phyloP scores from a whole-genome alignment of 2,113 vertebrate species.

The Nyctereutes procyonoides region DNA sequence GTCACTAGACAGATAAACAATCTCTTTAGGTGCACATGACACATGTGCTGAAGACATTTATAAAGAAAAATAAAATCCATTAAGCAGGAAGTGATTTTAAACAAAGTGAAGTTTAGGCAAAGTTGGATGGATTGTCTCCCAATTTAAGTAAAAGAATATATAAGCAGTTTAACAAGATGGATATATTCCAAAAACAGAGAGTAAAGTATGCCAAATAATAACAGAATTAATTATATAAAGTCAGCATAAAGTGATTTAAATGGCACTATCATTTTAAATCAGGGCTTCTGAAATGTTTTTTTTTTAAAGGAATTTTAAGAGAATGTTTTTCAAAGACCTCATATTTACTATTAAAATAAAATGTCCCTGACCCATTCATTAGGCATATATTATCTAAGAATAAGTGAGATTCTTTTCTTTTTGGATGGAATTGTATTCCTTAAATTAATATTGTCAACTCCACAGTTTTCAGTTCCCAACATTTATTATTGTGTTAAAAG shows the following conservation, averaged over 20 bases:
- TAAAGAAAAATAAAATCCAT: conserved; percentile 1
- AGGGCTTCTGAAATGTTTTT: conserved; percentile 21
- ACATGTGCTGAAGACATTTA: not conserved
- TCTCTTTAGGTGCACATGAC: not conserved
- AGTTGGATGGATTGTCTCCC: not conserved
- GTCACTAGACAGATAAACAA: not conserved
- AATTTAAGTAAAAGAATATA: not conserved
- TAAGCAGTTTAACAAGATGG: not conserved
- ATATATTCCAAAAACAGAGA: not conserved
- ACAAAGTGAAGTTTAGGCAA: not conserved
- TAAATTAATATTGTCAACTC: conserved; percentile 53
- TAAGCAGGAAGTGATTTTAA: not conserved
- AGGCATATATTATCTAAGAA: conserved; percentile 18
- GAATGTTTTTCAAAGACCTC: not conserved
- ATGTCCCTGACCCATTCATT: not conserved
- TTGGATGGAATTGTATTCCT: conserved; percentile 38
- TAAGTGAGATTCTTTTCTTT: conserved; percentile 34
- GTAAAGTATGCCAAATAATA: conserved; percentile 26
- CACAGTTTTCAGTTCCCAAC: conserved; percentile 24
- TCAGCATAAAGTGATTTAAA: not conserved
- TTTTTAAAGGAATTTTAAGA: not conserved
- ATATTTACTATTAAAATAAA: conserved; percentile 70
- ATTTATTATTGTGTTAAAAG: conserved; percentile 53
- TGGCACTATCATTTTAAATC: conserved; percentile 7
- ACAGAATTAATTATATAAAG: not conserved